These are phyloP conservation scores for Stenodera caucasica DNA, from an alignment of 2,888 invertebrate species.

Conservation along the genomic window DNA sequence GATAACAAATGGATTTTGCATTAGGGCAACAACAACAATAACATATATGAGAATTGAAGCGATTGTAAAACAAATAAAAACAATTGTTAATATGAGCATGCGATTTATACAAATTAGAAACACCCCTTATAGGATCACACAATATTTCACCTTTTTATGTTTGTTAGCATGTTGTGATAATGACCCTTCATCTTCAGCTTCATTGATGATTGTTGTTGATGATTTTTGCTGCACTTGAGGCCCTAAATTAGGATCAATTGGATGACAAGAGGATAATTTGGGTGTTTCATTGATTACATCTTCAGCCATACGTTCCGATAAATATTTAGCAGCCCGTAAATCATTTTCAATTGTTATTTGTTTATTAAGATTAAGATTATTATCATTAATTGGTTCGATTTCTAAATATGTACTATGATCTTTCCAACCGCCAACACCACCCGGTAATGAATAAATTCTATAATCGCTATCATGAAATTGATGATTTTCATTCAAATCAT, in stretches of 20 bases:
- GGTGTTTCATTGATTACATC: constrained; percentile 37
- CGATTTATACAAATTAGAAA: constrained; percentile 3
- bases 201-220: constrained; percentile 15
- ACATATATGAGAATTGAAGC: constrained; percentile 26
- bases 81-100: neutral
- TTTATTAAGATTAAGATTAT: constrained; percentile 6
- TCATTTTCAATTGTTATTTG: constrained; percentile 31
- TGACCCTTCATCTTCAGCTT: constrained; percentile 55
- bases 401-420: constrained; percentile 78
- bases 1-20: neutral
- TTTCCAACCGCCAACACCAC: constrained; percentile 79
- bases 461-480: constrained; percentile 43
- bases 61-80: constrained; percentile 1
- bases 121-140: constrained; percentile 50
- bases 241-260: constrained; percentile 41
- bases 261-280: constrained; percentile 26
- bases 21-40: constrained; percentile 5
- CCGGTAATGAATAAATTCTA: constrained; percentile 65
- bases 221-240: constrained; percentile 43
- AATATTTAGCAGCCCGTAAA: constrained; percentile 35
- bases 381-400: constrained; percentile 55
- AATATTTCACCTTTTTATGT: constrained; percentile 54
- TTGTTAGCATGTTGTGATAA: constrained; percentile 44
- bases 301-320: constrained; percentile 43
- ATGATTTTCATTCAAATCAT: constrained; percentile 9